Evolutionary conservation across 2,888 invertebrate species (phyloP).

Genomic region (Campoplex nolae): DNA sequence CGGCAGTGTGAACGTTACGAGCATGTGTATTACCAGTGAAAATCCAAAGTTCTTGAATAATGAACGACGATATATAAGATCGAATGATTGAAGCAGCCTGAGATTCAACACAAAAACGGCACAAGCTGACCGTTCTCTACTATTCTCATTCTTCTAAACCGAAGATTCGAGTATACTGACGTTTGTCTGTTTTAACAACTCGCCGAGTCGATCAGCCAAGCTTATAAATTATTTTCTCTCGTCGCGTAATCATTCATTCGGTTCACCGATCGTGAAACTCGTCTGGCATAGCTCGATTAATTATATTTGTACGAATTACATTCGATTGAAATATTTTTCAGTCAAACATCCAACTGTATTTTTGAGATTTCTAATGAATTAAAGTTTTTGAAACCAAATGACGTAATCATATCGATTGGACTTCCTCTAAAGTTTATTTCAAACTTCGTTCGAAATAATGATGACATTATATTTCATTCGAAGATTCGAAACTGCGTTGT

Average conservation of each 20-base stretch:
- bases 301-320: neutral
- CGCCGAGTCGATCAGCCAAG: constrained; percentile 56
- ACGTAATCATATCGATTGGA: neutral
- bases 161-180: constrained; percentile 4
- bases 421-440: neutral
- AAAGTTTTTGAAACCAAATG: neutral
- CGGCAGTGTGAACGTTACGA: constrained; percentile 41
- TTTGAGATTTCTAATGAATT: neutral
- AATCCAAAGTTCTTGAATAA: constrained; percentile 11
- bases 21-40: constrained; percentile 40
- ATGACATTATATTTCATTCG: neutral
- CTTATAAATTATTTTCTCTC: constrained; percentile 42
- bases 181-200: constrained; percentile 70
- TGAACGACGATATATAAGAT: neutral
- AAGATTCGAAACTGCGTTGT: constrained; percentile 67
- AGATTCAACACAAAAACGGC: constrained; percentile 29
- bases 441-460: neutral
- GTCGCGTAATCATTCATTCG: constrained; percentile 21
- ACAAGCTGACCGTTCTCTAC: constrained; percentile 44
- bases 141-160: constrained; percentile 14
- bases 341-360: neutral
- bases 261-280: neutral
- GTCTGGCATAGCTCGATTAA: neutral
- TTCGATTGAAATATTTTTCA: neutral
- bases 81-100: constrained; percentile 33